Evolutionary conservation across 2,888 invertebrate species (phyloP).

Genomic region (Mesorhabditis sp.): DNA sequence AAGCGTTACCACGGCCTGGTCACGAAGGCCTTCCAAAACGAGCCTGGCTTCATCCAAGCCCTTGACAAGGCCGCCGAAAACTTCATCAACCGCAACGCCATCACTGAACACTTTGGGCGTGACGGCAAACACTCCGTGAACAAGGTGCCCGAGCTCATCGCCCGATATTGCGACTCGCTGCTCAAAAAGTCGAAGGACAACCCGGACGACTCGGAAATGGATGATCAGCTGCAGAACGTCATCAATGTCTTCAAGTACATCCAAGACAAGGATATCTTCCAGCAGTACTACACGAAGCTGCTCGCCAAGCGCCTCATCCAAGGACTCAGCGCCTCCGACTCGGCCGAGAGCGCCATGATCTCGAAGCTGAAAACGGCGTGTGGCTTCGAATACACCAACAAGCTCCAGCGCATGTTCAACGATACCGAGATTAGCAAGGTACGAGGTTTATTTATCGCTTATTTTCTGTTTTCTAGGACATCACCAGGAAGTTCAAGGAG

Average conservation of each 20-base stretch:
- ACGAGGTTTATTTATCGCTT: conserved; percentile 18
- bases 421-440: conserved; percentile 98
- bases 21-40: conserved; percentile 86
- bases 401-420: conserved; percentile 96
- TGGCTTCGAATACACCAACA: conserved; percentile 98
- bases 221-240: conserved; percentile 96
- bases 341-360: conserved; percentile 99
- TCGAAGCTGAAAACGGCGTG: conserved; percentile 96
- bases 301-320: conserved; percentile 93
- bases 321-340: conserved; percentile 96
- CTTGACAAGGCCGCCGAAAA: conserved; percentile 77
- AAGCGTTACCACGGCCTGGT: conserved; percentile 94
- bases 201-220: conserved; percentile 94
- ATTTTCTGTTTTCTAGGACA: not conserved
- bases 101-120: conserved; percentile 71
- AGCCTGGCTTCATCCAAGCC: conserved; percentile 91
- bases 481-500: not conserved
- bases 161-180: conserved; percentile 89
- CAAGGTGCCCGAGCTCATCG: conserved; percentile 93
- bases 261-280: conserved; percentile 99
- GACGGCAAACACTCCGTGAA: conserved; percentile 61
- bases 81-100: conserved; percentile 94
- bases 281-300: conserved; percentile 99
- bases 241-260: conserved; percentile 96
- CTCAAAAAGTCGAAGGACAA: conserved; percentile 95